Base-by-base conservation (phyloP, 1,140 invertebrate species). In the Portunus trituberculatus region DNA sequence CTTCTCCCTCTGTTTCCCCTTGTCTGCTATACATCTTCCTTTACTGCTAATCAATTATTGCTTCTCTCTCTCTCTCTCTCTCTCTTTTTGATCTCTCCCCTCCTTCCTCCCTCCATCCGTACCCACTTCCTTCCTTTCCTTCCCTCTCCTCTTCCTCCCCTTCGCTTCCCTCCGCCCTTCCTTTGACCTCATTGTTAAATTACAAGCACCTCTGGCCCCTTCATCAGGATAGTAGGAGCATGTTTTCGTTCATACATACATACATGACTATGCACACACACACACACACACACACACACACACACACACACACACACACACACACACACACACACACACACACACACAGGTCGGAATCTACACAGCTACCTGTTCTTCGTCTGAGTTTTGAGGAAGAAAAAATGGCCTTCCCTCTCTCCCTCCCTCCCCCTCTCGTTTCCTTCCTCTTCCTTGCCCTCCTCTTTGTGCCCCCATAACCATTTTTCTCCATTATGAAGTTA, bases 261-360 rank as follows among this genome's bases (percentile, higher is more conserved):
- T 67, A 52, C 52, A 91, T 31, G 39, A 52, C 48, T 7, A 89
- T 16, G 39, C 46, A 89, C 87, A 89, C 46, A 89, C 32, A 39
- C 28, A 48, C 87, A 89, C 20, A 32, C 87, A 89, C 87, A 89
- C 20, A 52, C 48, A 52, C 87, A 89, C 29, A 28, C 39, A 39
- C 25, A 28, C 39, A 46, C 25, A 89, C n/a, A n/a, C 39, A 45
- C 39, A 89, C 39, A 89, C 32, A 52, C 25, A 88, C 45, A 88
- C 45, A 88, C 45, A 88, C 45, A 88, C 45, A 88, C 45, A 88
- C 45, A 88, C 45, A 88, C n/a, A 32, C 20, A 88, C 45, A 88
- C 45, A 3, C 45, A 25, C n/a, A 59, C 16, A 20, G 3, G 52
- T 59, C 10, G 0, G 52, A 59, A 59, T 20, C 52, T 14, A 59